Base-by-base conservation (phyloP, 2,888 invertebrate genomes). In the Hypomecis punctinalis region DNA sequence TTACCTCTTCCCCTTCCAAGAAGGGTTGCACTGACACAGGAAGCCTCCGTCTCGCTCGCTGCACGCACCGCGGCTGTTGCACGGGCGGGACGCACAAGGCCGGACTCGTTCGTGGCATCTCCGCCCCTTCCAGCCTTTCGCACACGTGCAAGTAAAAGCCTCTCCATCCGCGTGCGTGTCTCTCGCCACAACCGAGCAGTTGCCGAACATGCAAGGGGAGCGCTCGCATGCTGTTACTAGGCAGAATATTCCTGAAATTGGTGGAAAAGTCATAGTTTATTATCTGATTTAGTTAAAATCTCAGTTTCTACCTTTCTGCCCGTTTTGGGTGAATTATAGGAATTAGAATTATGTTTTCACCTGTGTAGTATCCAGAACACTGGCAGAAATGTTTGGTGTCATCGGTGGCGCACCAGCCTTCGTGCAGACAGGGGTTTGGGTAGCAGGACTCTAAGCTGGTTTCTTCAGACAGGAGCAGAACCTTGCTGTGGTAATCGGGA, bases 31-130 rank as follows among this genome's bases (percentile, higher is more conserved):
- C 71, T 94, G 93, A 81, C 97, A 97, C 62, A 94, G 88, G 78
- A 95, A 96, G 0, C 94, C 93, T 40, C 94, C 95, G 69, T 95
- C 95, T 52, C 94, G 90, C 75, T 96, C 96, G 9, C 94, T 88
- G 80, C 97, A 97, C 23, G 95, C 94, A 2, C 97, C 97, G 13
- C 96, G 91, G 62, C 95, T 95, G 81, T 96, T 96, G 82, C 97
- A 97, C 0, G 96, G 97, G 71, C 94, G 94, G 0, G 95, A 93
- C 23, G 95, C 95, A 84, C 97, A 97, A 0, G 96, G 96, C 47
- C 94, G 93, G 55, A 95, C 93, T 67, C 95, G 94, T 81, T 95
- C 94, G 54, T 95, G 95, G 81, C 97, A 97, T 6, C 94, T 93
- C 57, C 84, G 83, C 0, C 97, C 97, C 62, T 94, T 93, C 86